Conservation (phyloP, 2,888 invertebrate genomes). For the Polia nebulosa region DNA sequence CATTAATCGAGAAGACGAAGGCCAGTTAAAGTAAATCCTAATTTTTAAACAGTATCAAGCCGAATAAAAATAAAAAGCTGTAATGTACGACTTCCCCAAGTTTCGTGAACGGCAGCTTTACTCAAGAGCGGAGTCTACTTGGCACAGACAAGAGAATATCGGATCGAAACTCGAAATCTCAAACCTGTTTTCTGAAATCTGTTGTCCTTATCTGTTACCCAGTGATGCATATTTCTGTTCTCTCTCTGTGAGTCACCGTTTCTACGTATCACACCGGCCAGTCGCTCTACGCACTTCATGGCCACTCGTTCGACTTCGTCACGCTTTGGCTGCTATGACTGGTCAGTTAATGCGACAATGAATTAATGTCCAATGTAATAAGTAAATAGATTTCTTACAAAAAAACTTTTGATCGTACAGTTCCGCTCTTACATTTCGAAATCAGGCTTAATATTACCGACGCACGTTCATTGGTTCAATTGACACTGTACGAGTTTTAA, state of each 20-base stretch:
- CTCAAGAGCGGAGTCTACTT: slow-evolving; percentile 85
- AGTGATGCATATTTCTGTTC: slow-evolving; percentile 78
- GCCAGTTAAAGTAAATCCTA: slow-evolving; percentile 67
- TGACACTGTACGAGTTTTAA: slow-evolving; percentile 43
- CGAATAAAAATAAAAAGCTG: slow-evolving; percentile 73
- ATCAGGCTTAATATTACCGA: slow-evolving; percentile 49
- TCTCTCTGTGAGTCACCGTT: slow-evolving; percentile 89
- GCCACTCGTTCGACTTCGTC: slow-evolving; percentile 89
- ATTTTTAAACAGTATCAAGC: slow-evolving; percentile 65
- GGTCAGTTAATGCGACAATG: slow-evolving; percentile 86
- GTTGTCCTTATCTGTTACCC: slow-evolving; percentile 80
- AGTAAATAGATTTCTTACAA: slow-evolving; percentile 80
- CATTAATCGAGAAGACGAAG: slow-evolving; percentile 65
- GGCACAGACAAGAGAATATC: slow-evolving; percentile 89
- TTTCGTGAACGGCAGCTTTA: slow-evolving; percentile 82
- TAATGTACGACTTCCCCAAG: slow-evolving; percentile 77
- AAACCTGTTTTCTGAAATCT: slow-evolving; percentile 87
- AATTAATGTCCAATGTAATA: slow-evolving; percentile 86
- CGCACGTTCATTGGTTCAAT: slow-evolving; percentile 53
- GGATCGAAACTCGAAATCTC: slow-evolving; percentile 90
- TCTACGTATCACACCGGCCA: slow-evolving; percentile 85
- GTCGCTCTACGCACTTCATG: slow-evolving; percentile 90
- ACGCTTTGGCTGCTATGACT: slow-evolving; percentile 88
- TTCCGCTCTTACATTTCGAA: slow-evolving; percentile 72
- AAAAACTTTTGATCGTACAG: slow-evolving; percentile 68